Percentiles rank a stretch among this genome's conserved stretches.
Evolutionary conservation across 2,113 vertebrate species (phyloP).

Genomic region (Morone saxatilis): DNA sequence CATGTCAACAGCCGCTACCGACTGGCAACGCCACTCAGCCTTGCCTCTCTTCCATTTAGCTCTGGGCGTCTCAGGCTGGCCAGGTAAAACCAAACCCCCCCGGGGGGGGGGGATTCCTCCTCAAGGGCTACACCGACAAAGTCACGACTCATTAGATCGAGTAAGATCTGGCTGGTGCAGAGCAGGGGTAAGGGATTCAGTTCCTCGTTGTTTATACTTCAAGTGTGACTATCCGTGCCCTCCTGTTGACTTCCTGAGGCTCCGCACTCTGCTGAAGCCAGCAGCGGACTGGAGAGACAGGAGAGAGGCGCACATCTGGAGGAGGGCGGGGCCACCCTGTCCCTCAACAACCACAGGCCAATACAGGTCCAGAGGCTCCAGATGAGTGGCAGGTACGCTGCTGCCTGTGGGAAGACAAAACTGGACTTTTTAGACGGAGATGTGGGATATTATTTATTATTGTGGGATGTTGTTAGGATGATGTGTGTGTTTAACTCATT

Average conservation of each 20-base stretch:
- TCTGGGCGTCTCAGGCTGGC: conserved; percentile 32
- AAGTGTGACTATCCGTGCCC: conserved; percentile 21
- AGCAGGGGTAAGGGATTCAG: neutral
- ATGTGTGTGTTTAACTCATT: neutral
- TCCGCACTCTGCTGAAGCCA: conserved; percentile 59
- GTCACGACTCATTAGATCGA: conserved; percentile 32
- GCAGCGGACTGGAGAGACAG: conserved; percentile 49
- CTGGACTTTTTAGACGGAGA: neutral
- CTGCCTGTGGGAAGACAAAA: neutral
- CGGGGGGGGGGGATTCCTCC: conserved; percentile 33
- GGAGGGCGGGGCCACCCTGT: conserved; percentile 67
- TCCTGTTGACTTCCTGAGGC: conserved; percentile 67
- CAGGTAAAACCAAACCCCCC: conserved; percentile 45
- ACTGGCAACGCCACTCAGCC: conserved; percentile 45
- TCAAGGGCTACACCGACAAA: neutral
- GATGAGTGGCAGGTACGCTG: conserved; percentile 64
- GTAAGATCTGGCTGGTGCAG: neutral
- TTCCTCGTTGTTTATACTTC: conserved; percentile 3
- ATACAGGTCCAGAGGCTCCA: conserved; percentile 49
- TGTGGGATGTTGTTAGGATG: neutral
- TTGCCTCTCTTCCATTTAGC: conserved; percentile 63
- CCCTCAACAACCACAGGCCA: conserved; percentile 59
- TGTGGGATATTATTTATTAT: too few relatives aligned
- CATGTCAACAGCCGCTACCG: conserved; percentile 51
- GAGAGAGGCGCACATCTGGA: conserved; percentile 78